Percentiles rank a stretch among this genome's conserved stretches.
These are phyloP conservation scores for Eupithecia abbreviata DNA, from an alignment of 2,888 invertebrate species.

Conservation along the genomic window DNA sequence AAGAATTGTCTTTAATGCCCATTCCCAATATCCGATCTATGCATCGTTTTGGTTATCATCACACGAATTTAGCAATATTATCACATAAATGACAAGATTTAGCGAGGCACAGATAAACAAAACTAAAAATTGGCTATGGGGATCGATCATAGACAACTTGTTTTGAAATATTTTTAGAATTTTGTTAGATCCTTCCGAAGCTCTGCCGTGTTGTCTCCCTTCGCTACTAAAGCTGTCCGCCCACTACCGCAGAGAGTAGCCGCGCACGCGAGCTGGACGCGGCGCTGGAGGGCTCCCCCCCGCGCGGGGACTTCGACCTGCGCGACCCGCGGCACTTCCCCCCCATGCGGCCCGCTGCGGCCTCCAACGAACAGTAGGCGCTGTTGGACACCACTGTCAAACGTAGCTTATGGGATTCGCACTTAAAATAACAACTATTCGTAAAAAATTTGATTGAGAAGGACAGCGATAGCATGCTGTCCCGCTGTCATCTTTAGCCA, in stretches of 20 bases:
- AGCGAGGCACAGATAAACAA: background rate
- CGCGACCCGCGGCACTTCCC: slow-evolving; percentile 93
- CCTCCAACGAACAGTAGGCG: slow-evolving; percentile 34
- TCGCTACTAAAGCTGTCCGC: background rate
- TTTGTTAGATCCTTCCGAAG: background rate
- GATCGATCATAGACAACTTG: background rate
- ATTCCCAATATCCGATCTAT: background rate
- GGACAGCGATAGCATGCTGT: background rate
- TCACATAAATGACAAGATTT: too few species aligned
- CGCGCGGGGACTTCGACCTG: slow-evolving; percentile 88
- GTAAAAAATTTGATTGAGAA: too few species aligned
- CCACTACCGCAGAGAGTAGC: slow-evolving; percentile 85
- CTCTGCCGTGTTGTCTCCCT: background rate
- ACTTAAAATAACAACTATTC: background rate
- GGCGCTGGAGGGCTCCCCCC: slow-evolving; percentile 86
- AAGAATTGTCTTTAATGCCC: background rate
- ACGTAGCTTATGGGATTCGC: background rate
- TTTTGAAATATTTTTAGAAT: background rate
- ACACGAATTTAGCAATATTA: too few species aligned
- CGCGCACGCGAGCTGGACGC: slow-evolving; percentile 89
- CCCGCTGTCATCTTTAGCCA: background rate
- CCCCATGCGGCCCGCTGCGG: slow-evolving; percentile 81
- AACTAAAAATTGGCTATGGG: background rate
- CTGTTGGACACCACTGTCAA: background rate
- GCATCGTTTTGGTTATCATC: background rate